These are phyloP conservation scores for Bombus pascuorum DNA, from an alignment of 1,140 invertebrate genomes.

Conservation along the genomic window DNA sequence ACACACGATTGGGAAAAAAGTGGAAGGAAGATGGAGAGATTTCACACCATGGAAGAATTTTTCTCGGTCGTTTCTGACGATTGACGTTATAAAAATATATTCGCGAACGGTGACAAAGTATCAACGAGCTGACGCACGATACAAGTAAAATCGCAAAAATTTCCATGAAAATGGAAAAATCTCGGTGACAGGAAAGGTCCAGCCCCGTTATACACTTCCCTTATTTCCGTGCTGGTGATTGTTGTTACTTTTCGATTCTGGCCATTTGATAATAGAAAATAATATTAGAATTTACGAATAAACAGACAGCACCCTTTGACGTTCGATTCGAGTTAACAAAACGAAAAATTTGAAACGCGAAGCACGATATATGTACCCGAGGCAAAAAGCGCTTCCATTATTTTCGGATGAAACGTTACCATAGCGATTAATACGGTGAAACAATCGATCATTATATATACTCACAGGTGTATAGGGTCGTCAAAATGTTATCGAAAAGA, in stretches of 20 bases:
- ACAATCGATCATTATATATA: background rate
- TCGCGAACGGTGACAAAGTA: background rate
- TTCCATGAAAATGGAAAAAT: conserved; percentile 17
- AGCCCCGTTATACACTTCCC: background rate
- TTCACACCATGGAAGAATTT: no score
- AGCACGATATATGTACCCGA: no score
- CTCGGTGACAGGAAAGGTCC: background rate
- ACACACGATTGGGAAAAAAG: background rate
- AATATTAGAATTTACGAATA: background rate
- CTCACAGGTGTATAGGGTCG: background rate
- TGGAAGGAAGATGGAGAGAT: background rate
- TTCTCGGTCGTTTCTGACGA: background rate
- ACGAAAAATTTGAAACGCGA: background rate
- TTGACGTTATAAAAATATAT: conserved; percentile 2
- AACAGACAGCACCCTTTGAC: background rate
- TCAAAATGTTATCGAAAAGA: background rate
- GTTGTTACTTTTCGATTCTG: background rate
- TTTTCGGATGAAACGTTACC: background rate
- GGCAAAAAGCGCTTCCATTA: background rate
- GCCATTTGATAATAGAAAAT: background rate
- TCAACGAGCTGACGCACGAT: background rate
- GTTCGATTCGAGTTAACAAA: background rate
- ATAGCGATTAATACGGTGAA: background rate
- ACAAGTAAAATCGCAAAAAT: background rate
- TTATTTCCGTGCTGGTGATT: background rate